Percentiles rank a stretch among this genome's conserved stretches.
Evolutionary conservation across 2,113 vertebrate species (phyloP).

Genomic region (Nicator chloris): DNA sequence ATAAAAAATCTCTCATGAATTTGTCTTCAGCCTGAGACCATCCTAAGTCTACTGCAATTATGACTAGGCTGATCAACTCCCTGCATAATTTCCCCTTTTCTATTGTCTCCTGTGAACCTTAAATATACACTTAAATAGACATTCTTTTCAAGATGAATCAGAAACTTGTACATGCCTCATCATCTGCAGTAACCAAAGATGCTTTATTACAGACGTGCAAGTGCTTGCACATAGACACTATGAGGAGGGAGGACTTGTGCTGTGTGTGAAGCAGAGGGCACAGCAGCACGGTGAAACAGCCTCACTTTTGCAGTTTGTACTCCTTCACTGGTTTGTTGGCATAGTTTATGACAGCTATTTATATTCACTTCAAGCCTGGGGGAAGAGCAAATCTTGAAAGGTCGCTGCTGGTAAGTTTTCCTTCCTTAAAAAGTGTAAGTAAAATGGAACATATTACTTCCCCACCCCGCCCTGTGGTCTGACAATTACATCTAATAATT

Average conservation of each 20-base stretch:
- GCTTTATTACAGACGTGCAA: rapidly evolving
- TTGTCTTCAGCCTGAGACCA: background rate
- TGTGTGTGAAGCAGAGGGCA: background rate
- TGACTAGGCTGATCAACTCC: background rate
- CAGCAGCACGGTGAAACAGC: background rate
- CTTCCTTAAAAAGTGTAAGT: background rate
- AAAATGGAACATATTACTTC: background rate
- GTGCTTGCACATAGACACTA: rapidly evolving
- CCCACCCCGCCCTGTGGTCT: background rate
- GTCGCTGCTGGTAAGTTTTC: background rate
- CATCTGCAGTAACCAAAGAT: background rate
- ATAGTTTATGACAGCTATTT: slow-evolving; percentile 42
- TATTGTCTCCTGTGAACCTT: background rate
- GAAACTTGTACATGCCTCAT: background rate
- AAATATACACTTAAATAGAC: background rate
- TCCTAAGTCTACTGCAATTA: background rate
- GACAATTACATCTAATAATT: slow-evolving; percentile 28
- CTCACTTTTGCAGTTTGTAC: background rate
- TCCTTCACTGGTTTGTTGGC: background rate
- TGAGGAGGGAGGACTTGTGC: background rate
- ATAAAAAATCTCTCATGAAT: background rate
- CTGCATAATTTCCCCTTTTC: background rate
- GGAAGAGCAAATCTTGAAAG: slow-evolving; percentile 34
- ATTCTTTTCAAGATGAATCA: background rate
- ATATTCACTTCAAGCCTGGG: slow-evolving; percentile 6